Evolutionary conservation across 2,797 vertebrate genomes (phyloP), one percentile per base, ranked within the genome.

Genomic region (Phylloscopus collybita): DNA sequence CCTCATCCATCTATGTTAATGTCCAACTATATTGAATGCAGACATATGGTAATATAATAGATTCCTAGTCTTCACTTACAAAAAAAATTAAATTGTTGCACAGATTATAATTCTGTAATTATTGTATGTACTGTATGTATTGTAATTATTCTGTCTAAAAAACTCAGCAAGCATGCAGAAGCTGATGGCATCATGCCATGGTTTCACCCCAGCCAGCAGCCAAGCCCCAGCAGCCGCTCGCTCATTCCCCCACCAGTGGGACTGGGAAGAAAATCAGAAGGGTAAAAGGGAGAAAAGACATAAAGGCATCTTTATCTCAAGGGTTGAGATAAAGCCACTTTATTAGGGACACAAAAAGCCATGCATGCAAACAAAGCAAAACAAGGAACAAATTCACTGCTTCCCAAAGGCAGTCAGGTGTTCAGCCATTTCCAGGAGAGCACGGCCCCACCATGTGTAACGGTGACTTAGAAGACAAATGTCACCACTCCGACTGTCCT

Each of bases 191-290:
- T 34, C 9, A 14, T 36, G 5, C n/a, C 13, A 10, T n/a, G 42
- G 18, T 62, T 61, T 50, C 14, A 29, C 8, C 9, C 16, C 42
- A 18, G 16, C 16, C 22, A 61, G 27, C 11, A 23, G 19, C 19
- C 71, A 36, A 62, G 27, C 7, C 9, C 10, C 26, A 27, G 23
- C 15, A 47, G 20, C 34, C 0, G 0, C 16, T 66, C 1, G 0
- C 14, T 60, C 34, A 16, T 30, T 49, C 18, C 13, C 5, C 1
- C 49, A 75, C 3, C 26, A 49, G 54, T 0, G 1, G 34, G 16
- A 23, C 16, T 26, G 10, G 23, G 18, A 36, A 50, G 32, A 50
- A 5, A 47, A 81, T 13, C 22, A 32, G 32, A 69, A 49, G 7
- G 3, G 11, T 49, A 10, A 62, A 69, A 44, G 13, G 4, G 2